Evolutionary conservation across 2,797 vertebrate species (phyloP), one percentile per base, ranked within the genome.

Genomic region (Tokudaia muenninki): DNA sequence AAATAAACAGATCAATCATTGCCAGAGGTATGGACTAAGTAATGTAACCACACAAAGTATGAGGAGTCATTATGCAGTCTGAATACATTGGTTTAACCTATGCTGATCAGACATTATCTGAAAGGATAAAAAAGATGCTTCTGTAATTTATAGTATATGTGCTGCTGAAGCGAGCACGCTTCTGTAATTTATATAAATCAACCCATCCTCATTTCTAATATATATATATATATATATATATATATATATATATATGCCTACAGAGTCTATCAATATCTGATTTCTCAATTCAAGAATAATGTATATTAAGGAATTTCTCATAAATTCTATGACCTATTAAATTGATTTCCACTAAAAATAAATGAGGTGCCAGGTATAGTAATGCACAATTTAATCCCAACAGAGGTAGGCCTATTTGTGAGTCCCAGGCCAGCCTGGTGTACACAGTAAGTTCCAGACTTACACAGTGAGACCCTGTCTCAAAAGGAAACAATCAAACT

Each of bases 271-370:
- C 84, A 97, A 94, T 1, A 2, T 97, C 41, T 61, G 34, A 52
- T 55, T 52, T 87, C 47, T 87, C 19, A 87, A 87, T 87, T 57
- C 24, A 87, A 90, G 96, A 86, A 91, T 87, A 37, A 61, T 34
- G 37, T 37, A 21, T 70, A 65, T 50, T 72, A 55, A 41, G 34
- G 13, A 87, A 87, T 52, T 55, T 72, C 84, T 52, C 84, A 87
- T 87, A 72, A 70, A 72, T 72, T 55, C 84, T 55, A 72, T 37
- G 14, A 37, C 4, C 47, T 72, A 87, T 55, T 67, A 87, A 84
- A 31, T 47, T 34, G 41, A 84, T 72, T 55, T 22, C 65, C 22
- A 87, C 29, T 87, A 14, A 67, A 70, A 70, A 87, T 24, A 61
- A 37, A 44, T 63, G 57, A 83, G 41, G 37, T 63, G 59, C 26